These are phyloP conservation scores for Epistrophe eligans DNA, from an alignment of 2,888 invertebrate genomes.

Conservation along the genomic window DNA sequence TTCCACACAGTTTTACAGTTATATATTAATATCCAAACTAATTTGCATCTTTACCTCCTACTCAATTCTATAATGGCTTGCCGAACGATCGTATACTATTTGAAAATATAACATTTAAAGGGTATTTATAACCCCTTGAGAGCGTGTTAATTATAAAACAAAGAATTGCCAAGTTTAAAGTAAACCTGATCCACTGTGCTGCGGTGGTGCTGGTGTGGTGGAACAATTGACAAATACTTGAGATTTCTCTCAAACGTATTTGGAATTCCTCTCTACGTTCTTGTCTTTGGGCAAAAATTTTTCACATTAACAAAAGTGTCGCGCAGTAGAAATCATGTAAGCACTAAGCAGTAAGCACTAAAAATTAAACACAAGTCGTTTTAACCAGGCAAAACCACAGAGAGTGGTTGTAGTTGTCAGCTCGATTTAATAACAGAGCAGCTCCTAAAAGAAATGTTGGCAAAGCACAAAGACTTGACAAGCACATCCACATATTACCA, in stretches of 20 bases:
- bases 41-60: too few species aligned
- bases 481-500: background rate
- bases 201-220: background rate
- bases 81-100: too few species aligned
- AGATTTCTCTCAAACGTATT: constrained; percentile 46
- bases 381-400: background rate
- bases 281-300: background rate
- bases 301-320: constrained; percentile 36
- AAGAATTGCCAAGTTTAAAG: background rate
- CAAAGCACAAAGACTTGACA: constrained; percentile 2
- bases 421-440: constrained; percentile 22
- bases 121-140: too few species aligned
- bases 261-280: background rate
- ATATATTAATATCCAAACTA: too few species aligned
- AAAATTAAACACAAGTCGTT: constrained; percentile 19
- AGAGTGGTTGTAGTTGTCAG: constrained; percentile 35
- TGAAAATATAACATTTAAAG: too few species aligned
- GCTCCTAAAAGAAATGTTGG: constrained; percentile 1
- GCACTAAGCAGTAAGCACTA: constrained; percentile 7
- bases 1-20: too few species aligned
- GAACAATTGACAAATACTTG: constrained; percentile 44
- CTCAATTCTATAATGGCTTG: too few species aligned
- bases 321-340: constrained; percentile 22
- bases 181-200: background rate
- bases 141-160: too few species aligned